Evolutionary conservation across 64 coral and sea anemone genomes (phyloP), one percentile per base, ranked within the genome.

Genomic region (Hydrozoanthus tunicans): DNA sequence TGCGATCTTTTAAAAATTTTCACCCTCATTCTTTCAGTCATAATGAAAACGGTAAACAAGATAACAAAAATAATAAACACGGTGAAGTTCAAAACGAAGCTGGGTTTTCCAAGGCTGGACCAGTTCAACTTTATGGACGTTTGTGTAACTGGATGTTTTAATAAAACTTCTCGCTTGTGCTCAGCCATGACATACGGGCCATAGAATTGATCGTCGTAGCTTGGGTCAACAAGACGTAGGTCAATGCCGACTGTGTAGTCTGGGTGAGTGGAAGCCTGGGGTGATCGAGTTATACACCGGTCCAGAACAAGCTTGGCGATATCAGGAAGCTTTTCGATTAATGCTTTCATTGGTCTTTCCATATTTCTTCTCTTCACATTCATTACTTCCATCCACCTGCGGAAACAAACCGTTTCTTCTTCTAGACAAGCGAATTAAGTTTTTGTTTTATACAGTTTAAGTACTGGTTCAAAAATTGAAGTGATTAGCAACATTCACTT

Each of bases 341-440:
- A 84, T 43, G 82, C 81, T 89, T 94, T 89, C 90, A 97, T 94
- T 59, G 92, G 92, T 63, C 66, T 60, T 3, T 94, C 59, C 20
- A 86, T 83, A 24, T 89, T 82, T 3, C 25, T 72, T 59, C 72
- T 84, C 59, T 27, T 62, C 8, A 69, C 4, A 12, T 63, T 23
- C 58, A 97, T 72, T 6, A 97, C 91, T 24, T 97, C 92, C 57
- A 75, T 70, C 92, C 95, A 97, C 79, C 95, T 97, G 70, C 9
- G 70, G 53, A 91, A 68, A 71, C 17, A 57, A 43, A 43, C 32
- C 32, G 32, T 43, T 43, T 43, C 32, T 43, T 43, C 32, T 43
- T 43, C 32, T 43, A 43, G 32, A 43, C 32, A 43, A 43, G 32
- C 32, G 32, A 43, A 43, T 2, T 43, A 43, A 43, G 32, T 43